phyloP scores from a whole-genome alignment of 2,888 invertebrate genomes.

The Taphrorychus bicolor region DNA sequence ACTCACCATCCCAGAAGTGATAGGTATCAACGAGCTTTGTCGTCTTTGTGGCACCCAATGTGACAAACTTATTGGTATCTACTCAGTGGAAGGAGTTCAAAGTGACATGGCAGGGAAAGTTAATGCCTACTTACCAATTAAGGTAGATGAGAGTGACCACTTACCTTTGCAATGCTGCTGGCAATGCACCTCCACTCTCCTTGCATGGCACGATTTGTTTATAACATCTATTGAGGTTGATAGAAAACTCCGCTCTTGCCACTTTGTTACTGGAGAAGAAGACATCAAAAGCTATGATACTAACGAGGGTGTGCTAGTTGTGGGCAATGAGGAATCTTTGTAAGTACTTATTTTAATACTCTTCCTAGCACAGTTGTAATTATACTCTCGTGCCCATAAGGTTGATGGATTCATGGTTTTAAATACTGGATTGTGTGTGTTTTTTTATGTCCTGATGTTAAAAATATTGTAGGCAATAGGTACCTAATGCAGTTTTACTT shows the following conservation, averaged over 20 bases:
- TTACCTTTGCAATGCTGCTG: slow-evolving; percentile 70
- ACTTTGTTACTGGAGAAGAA: slow-evolving; percentile 47
- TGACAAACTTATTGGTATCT: slow-evolving; percentile 65
- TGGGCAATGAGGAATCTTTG: slow-evolving; percentile 23
- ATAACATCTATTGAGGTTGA: slow-evolving; percentile 66
- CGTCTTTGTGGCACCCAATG: slow-evolving; percentile 51
- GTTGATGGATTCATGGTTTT: no score
- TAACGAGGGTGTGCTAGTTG: neutral
- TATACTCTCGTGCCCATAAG: no score
- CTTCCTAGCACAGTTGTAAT: no score
- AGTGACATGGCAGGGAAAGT: slow-evolving; percentile 69
- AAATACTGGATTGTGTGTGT: no score
- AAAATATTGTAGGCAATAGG: no score
- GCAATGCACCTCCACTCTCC: slow-evolving; percentile 69
- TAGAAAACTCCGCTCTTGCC: slow-evolving; percentile 56
- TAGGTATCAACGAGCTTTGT: slow-evolving; percentile 45
- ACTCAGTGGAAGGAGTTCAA: slow-evolving; percentile 67
- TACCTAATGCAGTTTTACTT: no score
- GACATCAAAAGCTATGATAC: slow-evolving; percentile 10
- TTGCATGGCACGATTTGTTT: slow-evolving; percentile 70
- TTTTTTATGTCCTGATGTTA: no score
- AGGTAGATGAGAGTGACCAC: slow-evolving; percentile 63
- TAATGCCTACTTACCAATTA: slow-evolving; percentile 69
- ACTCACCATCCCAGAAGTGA: slow-evolving; percentile 31
- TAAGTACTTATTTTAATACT: slow-evolving; percentile 18